Conservation (phyloP, 2,888 invertebrate species). For the Drosophila paranaensis region DNA sequence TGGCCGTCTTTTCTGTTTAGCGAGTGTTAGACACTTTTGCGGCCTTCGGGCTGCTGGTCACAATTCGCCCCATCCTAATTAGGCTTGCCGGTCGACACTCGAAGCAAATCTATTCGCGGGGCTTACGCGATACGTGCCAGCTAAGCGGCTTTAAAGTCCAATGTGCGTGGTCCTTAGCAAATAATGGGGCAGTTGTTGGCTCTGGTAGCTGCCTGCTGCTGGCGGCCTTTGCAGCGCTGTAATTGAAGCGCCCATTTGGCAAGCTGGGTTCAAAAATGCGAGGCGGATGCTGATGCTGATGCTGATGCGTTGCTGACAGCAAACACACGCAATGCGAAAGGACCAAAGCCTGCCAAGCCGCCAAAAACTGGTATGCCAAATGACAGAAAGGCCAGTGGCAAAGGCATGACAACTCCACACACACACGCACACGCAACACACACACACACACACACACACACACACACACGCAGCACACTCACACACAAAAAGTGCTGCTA, state of each 20-base stretch:
- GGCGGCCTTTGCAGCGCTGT: conserved; percentile 56
- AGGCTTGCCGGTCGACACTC: conserved; percentile 41
- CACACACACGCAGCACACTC: not conserved
- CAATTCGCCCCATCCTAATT: conserved; percentile 47
- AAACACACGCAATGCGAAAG: conserved; percentile 59
- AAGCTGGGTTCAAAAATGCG: conserved; percentile 46
- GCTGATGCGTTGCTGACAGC: conserved; percentile 65
- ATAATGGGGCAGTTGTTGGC: conserved; percentile 29
- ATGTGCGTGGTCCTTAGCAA: conserved; percentile 30
- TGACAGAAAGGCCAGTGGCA: conserved; percentile 46
- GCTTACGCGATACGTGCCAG: conserved; percentile 21
- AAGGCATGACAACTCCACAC: conserved; percentile 12
- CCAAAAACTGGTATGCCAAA: conserved; percentile 50
- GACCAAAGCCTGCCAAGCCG: conserved; percentile 7
- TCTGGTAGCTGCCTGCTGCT: conserved; percentile 15
- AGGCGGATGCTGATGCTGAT: conserved; percentile 39
- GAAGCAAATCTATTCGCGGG: conserved; percentile 38
- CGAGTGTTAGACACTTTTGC: conserved; percentile 19
- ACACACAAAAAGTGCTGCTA: conserved; percentile 59
- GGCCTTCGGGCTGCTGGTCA: conserved; percentile 8
- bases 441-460: not conserved
- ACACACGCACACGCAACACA: not conserved
- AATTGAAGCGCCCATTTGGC: conserved; percentile 63
- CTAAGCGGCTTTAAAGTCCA: conserved; percentile 64
- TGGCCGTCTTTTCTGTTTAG: not conserved